Evolutionary conservation across 2,888 invertebrate genomes (phyloP), one percentile per base, ranked within the genome.

Genomic region (Scaptodrosophila latifasciaeformis): DNA sequence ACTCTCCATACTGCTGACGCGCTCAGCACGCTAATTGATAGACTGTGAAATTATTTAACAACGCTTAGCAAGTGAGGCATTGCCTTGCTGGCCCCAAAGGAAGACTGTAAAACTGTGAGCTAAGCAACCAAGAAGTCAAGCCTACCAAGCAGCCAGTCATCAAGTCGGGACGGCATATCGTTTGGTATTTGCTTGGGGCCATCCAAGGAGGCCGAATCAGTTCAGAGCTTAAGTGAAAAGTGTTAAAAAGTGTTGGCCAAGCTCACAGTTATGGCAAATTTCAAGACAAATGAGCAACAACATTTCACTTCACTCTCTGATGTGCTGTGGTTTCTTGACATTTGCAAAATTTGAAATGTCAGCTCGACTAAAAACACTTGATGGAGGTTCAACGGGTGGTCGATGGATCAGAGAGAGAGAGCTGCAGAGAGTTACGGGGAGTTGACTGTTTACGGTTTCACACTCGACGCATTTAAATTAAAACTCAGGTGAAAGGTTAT

Each of bases 301-400:
- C 49, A 30, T 50, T n/a, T n/a, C n/a, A n/a, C n/a, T n/a, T n/a
- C n/a, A n/a, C n/a, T n/a, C n/a, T n/a, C 65, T 57, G 55, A 42
- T 42, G 21, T 10, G 42, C 53, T 2, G 13, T 10, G 13, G 17
- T 15, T 47, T 79, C 70, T 77, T 80, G 75, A 80, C 81, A 77
- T 75, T 76, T 80, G 81, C 75, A 48, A 77, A 80, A 76, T 76
- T 80, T 80, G 64, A 76, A 76, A 78, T 76, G 81, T 76, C 81
- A 76, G 74, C 54, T 42, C 12, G 24, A 4, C 69, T 30, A 19
- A 24, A n/a, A 42, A 15, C 31, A n/a, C 53, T 72, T 75, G 80
- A 80, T 70, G 80, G 77, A 75, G 80, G 80, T 79, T 59, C 54
- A 68, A 37, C 35, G 46, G 59, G 52, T 59, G 67, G 67, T 49